phyloP scores from a whole-genome alignment of 2,888 invertebrate genomes.

The Ormyrus rosae region DNA sequence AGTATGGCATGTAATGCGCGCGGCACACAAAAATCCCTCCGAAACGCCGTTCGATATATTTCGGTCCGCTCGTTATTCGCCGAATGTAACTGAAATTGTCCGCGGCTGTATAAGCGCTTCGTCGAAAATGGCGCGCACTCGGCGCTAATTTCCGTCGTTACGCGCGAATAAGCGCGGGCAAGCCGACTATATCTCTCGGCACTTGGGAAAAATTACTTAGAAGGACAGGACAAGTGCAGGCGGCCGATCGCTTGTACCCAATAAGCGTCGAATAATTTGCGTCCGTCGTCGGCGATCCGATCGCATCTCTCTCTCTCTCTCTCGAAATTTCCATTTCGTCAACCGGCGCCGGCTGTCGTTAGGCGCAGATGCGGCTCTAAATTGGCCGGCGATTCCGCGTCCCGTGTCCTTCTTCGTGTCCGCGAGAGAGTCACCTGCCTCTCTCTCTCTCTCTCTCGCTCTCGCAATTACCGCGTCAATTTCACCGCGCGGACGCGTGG shows the following conservation, averaged over 20 bases:
- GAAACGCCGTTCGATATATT: too few species aligned
- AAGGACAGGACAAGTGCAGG: slow-evolving; percentile 14
- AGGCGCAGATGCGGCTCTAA: slow-evolving; percentile 72
- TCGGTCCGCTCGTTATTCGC: too few species aligned
- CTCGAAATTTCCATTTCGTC: slow-evolving; percentile 71
- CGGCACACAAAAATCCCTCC: too few species aligned
- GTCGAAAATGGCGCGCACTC: too few species aligned
- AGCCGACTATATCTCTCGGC: too few species aligned
- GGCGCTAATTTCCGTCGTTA: too few species aligned
- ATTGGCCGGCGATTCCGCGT: slow-evolving; percentile 63
- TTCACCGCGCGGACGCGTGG: slow-evolving; percentile 47
- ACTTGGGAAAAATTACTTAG: too few species aligned
- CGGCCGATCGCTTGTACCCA: slow-evolving; percentile 38
- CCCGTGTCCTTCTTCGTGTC: not conserved
- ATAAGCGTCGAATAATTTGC: slow-evolving; percentile 48
- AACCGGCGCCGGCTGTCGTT: slow-evolving; percentile 71
- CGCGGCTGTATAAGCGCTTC: too few species aligned
- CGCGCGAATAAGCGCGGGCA: too few species aligned
- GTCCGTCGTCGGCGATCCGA: slow-evolving; percentile 16
- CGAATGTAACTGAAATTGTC: too few species aligned
- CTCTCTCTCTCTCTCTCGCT: not conserved
- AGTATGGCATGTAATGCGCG: too few species aligned
- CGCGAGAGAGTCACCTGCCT: not conserved
- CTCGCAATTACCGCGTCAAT: slow-evolving; percentile 45
- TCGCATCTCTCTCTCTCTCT: slow-evolving; percentile 23